Conservation (phyloP, 2,888 invertebrate genomes). For the Heteromyza rotundicornis region DNA sequence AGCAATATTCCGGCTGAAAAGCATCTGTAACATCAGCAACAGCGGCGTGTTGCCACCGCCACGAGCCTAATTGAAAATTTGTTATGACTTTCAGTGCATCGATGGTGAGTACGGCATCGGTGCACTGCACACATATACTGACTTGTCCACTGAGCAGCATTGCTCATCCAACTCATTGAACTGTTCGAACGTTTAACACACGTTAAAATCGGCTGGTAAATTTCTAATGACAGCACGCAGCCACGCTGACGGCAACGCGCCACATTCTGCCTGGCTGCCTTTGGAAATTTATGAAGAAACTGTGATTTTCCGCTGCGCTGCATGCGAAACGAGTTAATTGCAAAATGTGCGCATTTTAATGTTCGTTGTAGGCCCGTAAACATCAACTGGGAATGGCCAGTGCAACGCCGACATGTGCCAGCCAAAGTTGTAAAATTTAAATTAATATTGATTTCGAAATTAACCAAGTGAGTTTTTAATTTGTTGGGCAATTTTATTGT, state of each 20-base stretch:
- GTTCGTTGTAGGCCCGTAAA: too few relatives aligned
- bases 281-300: background rate
- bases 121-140: background rate
- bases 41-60: too few relatives aligned
- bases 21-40: too few relatives aligned
- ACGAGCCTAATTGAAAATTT: background rate
- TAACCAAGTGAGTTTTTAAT: background rate
- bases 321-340: background rate
- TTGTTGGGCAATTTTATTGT: too few relatives aligned
- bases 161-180: background rate
- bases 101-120: background rate
- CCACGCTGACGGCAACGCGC: background rate
- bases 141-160: background rate
- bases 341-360: background rate
- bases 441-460: background rate
- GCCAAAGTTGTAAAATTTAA: background rate
- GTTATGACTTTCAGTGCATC: background rate
- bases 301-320: background rate
- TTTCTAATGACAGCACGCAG: conserved; percentile 1
- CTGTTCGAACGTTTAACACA: background rate
- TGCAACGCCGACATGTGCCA: background rate
- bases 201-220: background rate
- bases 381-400: background rate
- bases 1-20: too few relatives aligned
- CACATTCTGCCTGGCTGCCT: background rate